Evolutionary conservation across 2,113 vertebrate genomes (phyloP).

Genomic region (Muntiacus muntjak): DNA sequence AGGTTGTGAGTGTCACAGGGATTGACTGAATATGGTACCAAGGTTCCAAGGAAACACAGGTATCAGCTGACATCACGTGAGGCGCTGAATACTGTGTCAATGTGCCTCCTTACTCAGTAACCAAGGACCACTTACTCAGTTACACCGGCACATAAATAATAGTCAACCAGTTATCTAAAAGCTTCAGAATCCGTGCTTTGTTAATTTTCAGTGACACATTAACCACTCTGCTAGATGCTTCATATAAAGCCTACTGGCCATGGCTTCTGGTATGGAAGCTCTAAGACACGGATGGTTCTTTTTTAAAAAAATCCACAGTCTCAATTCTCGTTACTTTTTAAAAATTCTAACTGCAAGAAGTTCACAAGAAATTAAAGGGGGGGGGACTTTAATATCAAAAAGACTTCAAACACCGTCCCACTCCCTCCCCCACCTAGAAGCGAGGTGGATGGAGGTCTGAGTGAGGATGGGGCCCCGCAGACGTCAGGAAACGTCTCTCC

Average conservation of each 20-base stretch:
- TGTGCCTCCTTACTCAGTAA: not conserved
- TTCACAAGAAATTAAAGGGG: not conserved
- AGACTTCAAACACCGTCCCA: not conserved
- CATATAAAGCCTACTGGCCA: not conserved
- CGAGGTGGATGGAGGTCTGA: accelerated
- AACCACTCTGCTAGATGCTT: no score
- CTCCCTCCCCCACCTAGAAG: not conserved
- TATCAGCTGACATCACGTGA: accelerated
- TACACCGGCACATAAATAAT: not conserved
- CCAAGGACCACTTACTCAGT: not conserved
- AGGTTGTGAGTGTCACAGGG: not conserved
- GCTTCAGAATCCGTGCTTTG: not conserved
- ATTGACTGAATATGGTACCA: not conserved
- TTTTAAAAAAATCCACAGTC: not conserved
- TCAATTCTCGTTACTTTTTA: not conserved
- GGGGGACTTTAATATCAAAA: not conserved
- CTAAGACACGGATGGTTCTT: not conserved
- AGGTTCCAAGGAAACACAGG: not conserved
- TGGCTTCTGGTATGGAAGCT: not conserved
- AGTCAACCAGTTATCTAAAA: not conserved
- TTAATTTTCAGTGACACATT: accelerated
- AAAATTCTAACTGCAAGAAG: not conserved
- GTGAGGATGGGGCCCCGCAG: accelerated
- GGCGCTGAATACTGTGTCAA: no score
- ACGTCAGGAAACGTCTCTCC: accelerated